Conservation (phyloP, 2,113 vertebrate genomes). For the Chlamydotis undulata region DNA sequence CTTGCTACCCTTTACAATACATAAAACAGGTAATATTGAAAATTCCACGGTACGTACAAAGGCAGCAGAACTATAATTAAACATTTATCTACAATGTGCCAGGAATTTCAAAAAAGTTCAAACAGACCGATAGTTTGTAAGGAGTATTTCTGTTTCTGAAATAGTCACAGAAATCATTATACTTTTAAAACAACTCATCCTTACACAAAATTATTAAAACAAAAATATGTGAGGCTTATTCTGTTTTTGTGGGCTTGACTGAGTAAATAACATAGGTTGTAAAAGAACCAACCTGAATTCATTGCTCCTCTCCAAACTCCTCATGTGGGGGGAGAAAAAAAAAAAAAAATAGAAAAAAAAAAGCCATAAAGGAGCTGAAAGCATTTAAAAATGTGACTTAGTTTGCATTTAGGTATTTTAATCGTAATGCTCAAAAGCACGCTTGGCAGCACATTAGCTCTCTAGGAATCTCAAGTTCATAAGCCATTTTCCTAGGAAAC, state of each 20-base stretch:
- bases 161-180: not conserved
- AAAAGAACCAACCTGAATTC: not conserved
- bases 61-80: not conserved
- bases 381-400: not conserved
- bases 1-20: not conserved
- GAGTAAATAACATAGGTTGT: not conserved
- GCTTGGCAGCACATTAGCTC: not conserved
- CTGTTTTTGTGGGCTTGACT: not conserved
- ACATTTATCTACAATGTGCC: not conserved
- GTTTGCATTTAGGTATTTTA: not conserved
- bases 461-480: not conserved
- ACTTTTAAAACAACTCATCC: not conserved
- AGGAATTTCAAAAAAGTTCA: not conserved
- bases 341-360: not conserved
- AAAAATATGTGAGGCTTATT: not conserved
- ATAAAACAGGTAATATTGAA: not conserved
- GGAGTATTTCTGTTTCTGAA: not conserved
- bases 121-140: not conserved
- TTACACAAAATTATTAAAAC: not conserved
- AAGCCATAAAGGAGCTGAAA: not conserved
- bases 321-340: fast-evolving
- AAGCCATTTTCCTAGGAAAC: not conserved
- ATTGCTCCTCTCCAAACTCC: not conserved
- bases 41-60: not conserved
- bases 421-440: not conserved